Base-by-base conservation (phyloP, 2,888 invertebrate genomes). In the Prosopocoilus inquinatus region DNA sequence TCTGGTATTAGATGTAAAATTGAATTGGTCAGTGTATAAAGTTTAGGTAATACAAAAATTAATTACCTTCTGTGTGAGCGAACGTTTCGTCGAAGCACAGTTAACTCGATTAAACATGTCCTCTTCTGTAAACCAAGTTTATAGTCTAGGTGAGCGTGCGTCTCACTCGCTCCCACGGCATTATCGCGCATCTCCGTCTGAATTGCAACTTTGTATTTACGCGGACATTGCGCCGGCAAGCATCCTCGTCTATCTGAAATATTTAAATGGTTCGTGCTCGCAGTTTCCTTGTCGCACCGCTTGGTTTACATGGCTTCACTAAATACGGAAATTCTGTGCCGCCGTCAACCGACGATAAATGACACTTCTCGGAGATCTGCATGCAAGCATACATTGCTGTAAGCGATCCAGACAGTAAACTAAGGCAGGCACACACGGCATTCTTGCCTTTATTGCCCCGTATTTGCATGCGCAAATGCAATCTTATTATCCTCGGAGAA, bases 401-500 rank as follows among this genome's bases (percentile, higher is more conserved):
- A 70, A 71, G 67, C 70, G 69, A 71, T 71, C 69, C 67, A 61
- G 65, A 67, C 68, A 67, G 69, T 68, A 68, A 68, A 69, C 65
- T 65, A 65, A 57, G 61, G 65, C 64, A 57, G 28, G 45, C 13
- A 45, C 45, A 51, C 41, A 58, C 57, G 58, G 57, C 61, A 61
- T 64, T 63, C 64, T 61, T 60, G 60, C 60, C 59, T 64, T 64
- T 62, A 63, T 64, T 61, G 61, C 55, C 59, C 55, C 53, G 59
- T 60, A 64, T 66, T 61, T 64, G 64, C 64, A 64, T 65, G 63
- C 57, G 55, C 59, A 56, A 58, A 61, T 61, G 58, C 65, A 56
- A 63, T 64, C 65, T 67, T 70, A 67, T 70, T 69, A 70, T 68
- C 61, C 64, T 54, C 36, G 11, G 47, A 52, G 57, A 57, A 54